phyloP scores from a whole-genome alignment of 2,113 vertebrate species.

The Caranx melampygus region DNA sequence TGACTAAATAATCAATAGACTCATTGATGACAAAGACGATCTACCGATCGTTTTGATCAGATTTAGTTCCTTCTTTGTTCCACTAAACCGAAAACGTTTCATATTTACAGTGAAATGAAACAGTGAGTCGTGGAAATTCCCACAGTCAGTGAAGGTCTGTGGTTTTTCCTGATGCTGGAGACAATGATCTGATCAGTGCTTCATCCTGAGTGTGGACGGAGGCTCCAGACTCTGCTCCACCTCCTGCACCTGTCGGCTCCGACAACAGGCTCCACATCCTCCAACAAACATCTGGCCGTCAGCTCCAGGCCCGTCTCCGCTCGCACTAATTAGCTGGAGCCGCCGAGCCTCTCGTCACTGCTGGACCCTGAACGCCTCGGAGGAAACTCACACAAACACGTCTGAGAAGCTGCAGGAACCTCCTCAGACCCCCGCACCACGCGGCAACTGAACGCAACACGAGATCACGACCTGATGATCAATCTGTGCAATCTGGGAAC shows the following conservation, averaged over 20 bases:
- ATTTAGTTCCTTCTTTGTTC: too few relatives aligned
- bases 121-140: too few relatives aligned
- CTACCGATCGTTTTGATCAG: too few relatives aligned
- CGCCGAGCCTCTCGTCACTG: not conserved
- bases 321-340: constrained; percentile 27
- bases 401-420: not conserved
- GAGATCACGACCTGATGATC: not conserved
- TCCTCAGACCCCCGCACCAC: not conserved
- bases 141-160: too few relatives aligned
- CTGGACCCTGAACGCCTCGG: constrained; percentile 35
- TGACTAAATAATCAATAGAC: too few relatives aligned
- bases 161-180: too few relatives aligned
- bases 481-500: too few relatives aligned
- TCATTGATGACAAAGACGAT: too few relatives aligned
- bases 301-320: constrained; percentile 34
- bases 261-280: not conserved
- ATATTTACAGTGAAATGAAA: too few relatives aligned
- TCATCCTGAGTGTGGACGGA: too few relatives aligned
- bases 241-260: constrained; percentile 34
- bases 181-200: too few relatives aligned
- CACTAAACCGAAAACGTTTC: too few relatives aligned
- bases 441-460: not conserved
- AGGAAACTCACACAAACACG: not conserved
- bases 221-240: not conserved
- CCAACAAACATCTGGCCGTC: constrained; percentile 53